Percentiles rank a stretch among this genome's conserved stretches.
phyloP scores from a whole-genome alignment of 2,888 invertebrate genomes.

The Diachrysia chrysitis region DNA sequence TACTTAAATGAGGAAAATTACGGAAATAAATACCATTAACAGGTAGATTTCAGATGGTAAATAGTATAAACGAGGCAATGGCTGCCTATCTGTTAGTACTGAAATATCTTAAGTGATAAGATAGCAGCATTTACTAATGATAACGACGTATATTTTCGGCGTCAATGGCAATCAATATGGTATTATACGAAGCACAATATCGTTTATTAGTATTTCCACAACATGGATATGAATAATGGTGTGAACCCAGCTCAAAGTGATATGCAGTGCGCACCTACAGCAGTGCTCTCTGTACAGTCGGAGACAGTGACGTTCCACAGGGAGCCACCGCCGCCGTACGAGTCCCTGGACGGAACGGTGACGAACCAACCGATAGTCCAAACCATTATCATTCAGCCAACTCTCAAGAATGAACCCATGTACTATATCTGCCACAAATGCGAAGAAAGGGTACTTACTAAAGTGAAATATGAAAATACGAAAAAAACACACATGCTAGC shows the following conservation, averaged over 20 bases:
- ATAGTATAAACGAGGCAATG: slow-evolving; percentile 3
- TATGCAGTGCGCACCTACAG: slow-evolving; percentile 49
- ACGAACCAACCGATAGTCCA: slow-evolving; percentile 67
- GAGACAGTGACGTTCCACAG: slow-evolving; percentile 58
- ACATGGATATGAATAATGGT: slow-evolving; percentile 64
- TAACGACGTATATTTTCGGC: slow-evolving; percentile 62
- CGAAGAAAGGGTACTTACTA: slow-evolving; percentile 74
- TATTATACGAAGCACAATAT: slow-evolving; percentile 47
- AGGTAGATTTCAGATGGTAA: not conserved
- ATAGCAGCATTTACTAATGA: slow-evolving; percentile 65
- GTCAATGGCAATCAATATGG: slow-evolving; percentile 65
- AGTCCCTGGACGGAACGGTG: slow-evolving; percentile 50
- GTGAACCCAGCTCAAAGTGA: slow-evolving; percentile 59
- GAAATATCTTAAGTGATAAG: slow-evolving; percentile 71
- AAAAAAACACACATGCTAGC: slow-evolving; percentile 82
- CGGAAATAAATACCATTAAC: not conserved
- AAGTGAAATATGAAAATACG: slow-evolving; percentile 78
- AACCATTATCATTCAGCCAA: slow-evolving; percentile 73
- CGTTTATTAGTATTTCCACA: slow-evolving; percentile 46
- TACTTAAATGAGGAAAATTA: not conserved
- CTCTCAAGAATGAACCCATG: slow-evolving; percentile 71
- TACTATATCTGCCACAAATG: slow-evolving; percentile 77
- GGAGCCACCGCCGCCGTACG: slow-evolving; percentile 81
- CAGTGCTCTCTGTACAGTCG: slow-evolving; percentile 59
- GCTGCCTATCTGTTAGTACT: slow-evolving; percentile 47